phyloP scores from a whole-genome alignment of 1,140 invertebrate genomes.

The Pantala flavescens region DNA sequence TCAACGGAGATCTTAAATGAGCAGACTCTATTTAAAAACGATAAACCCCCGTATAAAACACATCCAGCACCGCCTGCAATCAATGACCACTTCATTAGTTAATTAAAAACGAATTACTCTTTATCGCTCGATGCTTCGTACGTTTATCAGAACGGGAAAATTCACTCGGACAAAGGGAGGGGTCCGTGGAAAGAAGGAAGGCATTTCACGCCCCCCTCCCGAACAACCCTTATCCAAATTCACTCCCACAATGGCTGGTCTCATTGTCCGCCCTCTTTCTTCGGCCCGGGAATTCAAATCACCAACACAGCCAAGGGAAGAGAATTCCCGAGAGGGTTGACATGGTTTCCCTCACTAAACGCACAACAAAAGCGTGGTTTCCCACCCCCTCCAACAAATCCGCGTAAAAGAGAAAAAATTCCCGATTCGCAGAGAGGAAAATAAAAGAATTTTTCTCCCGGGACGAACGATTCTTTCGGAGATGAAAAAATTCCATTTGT shows the following conservation, averaged over 20 bases:
- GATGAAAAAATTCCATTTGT: too few relatives aligned
- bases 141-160: neutral
- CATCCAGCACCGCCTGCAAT: too few relatives aligned
- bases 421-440: neutral
- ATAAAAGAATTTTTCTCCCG: neutral
- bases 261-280: neutral
- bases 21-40: too few relatives aligned
- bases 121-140: too few relatives aligned
- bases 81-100: too few relatives aligned
- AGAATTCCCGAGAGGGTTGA: neutral
- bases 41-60: too few relatives aligned
- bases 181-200: neutral
- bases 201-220: neutral
- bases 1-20: too few relatives aligned
- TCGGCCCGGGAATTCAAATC: neutral
- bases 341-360: slow-evolving; percentile 4
- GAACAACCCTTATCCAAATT: neutral
- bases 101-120: too few relatives aligned
- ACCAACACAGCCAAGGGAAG: neutral
- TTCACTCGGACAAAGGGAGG: neutral
- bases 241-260: slow-evolving; percentile 6
- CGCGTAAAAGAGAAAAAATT: neutral
- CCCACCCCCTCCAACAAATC: neutral
- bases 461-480: neutral
- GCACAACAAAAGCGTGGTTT: neutral